Conservation (phyloP, 2,888 invertebrate genomes). For the Coecobrya sp. region DNA sequence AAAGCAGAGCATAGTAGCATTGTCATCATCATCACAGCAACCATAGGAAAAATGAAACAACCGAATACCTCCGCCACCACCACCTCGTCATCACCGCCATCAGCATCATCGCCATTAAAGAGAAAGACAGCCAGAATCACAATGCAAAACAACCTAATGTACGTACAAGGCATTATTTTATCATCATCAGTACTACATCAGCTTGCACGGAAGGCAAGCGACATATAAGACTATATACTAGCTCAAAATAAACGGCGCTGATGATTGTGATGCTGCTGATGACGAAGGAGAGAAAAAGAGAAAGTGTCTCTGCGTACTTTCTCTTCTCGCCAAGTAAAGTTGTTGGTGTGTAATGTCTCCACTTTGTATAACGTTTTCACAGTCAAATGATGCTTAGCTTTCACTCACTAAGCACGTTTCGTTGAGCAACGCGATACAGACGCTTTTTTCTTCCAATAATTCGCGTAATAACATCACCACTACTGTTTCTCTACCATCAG, state of each 20-base stretch:
- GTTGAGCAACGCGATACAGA: too few relatives aligned
- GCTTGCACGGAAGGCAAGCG: too few relatives aligned
- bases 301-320: not conserved
- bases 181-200: constrained; percentile 30
- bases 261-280: not conserved
- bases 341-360: constrained; percentile 14
- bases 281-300: constrained; percentile 9
- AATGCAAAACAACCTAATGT: too few relatives aligned
- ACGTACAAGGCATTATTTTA: not conserved
- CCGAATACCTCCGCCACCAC: not conserved
- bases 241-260: not conserved
- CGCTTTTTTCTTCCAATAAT: constrained; percentile 50
- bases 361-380: constrained; percentile 28
- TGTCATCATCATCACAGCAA: too few relatives aligned
- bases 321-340: not conserved
- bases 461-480: constrained; percentile 52
- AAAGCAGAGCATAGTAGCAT: not conserved
- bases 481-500: constrained; percentile 66
- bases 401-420: not conserved
- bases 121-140: not conserved
- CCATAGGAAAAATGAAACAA: not conserved
- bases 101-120: constrained; percentile 69
- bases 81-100: constrained; percentile 83
- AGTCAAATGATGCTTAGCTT: constrained; percentile 70
- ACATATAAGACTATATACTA: too few relatives aligned